phyloP scores from a whole-genome alignment of 2,797 vertebrate genomes.

The Bovichtus diacanthus region DNA sequence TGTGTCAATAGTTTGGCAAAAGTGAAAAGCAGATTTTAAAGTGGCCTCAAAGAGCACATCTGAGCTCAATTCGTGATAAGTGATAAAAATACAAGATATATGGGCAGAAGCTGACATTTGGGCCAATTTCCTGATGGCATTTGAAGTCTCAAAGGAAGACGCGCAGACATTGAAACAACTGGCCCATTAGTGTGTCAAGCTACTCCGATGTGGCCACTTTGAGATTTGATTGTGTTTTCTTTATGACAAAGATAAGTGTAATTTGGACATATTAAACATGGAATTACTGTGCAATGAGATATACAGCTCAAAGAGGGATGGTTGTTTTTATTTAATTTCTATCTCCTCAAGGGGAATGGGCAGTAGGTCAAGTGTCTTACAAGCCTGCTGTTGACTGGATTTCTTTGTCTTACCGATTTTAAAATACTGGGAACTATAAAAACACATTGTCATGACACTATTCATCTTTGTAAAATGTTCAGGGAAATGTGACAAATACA shows the following conservation, averaged over 20 bases:
- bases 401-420: background rate
- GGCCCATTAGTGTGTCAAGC: conserved; percentile 43
- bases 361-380: background rate
- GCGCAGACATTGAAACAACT: background rate
- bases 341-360: background rate
- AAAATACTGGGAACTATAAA: background rate
- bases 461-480: background rate
- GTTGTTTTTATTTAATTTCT: background rate
- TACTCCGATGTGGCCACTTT: conserved; percentile 25
- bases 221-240: conserved; percentile 24
- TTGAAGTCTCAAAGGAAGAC: conserved; percentile 42
- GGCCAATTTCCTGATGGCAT: conserved; percentile 32
- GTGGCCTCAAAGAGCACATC: conserved; percentile 16
- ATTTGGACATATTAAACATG: conserved; percentile 21
- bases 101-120: conserved; percentile 21
- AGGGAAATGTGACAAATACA: background rate
- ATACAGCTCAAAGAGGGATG: conserved; percentile 2
- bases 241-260: conserved; percentile 6
- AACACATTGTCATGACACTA: background rate
- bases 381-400: background rate
- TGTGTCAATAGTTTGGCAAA: conserved; percentile 59
- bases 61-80: conserved; percentile 20
- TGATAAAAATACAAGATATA: conserved; percentile 31
- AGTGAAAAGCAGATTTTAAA: conserved; percentile 42
- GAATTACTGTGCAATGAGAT: background rate